Evolutionary conservation across 2,797 vertebrate species (phyloP), one percentile per base, ranked within the genome.

Genomic region (Hypotaenidia philippensis): DNA sequence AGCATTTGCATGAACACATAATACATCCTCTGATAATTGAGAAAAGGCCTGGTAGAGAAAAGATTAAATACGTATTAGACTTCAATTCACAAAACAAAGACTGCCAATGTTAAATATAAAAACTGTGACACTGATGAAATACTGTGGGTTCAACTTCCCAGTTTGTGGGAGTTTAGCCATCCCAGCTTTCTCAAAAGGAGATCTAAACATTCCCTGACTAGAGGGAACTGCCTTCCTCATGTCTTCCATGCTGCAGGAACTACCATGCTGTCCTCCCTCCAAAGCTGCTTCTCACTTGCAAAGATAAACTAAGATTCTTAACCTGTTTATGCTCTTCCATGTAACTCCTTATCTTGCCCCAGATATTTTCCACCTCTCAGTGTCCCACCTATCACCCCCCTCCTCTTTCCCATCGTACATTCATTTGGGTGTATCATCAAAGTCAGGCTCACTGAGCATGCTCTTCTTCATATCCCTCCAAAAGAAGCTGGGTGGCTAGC

Each of bases 21-120:
- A 98, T 99, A 99, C 99, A 99, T 99, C 97, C 99, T 98, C 98
- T 99, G 99, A 96, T 99, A 99, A 98, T 98, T 99, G 97, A 99
- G 98, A 98, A 99, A 99, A 11, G 99, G 99, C 99, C 99, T 99
- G 95, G 5, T 10, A 60, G 63, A 15, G 66, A 69, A 80, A 85
- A 78, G 22, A 79, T 36, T 27, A 81, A 89, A 78, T 7, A 69
- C 18, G 41, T 53, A 84, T 66, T 77, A 83, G 8, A 34, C 5
- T 60, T 66, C 59, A 34, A 22, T 16, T 82, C 6, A 83, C 20
- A 68, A 63, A 56, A 71, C 8, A 71, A 61, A 87, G 47, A 34
- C 18, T 31, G 40, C 13, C 18, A 52, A 32, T 11, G 21, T 56
- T 83, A 89, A 75, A 87, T 27, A 40, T 5, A 81, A 83, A 49